Conservation (phyloP, 1,140 invertebrate genomes). For the Nymphalis io region DNA sequence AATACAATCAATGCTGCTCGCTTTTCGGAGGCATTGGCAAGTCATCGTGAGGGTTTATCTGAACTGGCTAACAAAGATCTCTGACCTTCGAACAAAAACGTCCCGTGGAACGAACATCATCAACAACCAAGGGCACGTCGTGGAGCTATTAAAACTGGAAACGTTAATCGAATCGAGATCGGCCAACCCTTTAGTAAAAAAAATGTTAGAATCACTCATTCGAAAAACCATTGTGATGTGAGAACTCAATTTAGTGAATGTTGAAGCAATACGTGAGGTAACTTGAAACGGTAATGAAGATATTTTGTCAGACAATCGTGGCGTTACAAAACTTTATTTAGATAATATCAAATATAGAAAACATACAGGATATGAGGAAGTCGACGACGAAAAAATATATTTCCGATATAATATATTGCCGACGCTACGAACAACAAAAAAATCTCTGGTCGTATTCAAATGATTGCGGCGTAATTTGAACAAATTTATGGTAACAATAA, state of each 20-base stretch:
- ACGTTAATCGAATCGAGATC: constrained; percentile 77
- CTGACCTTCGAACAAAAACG: constrained; percentile 49
- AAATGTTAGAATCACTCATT: constrained; percentile 71
- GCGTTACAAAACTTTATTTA: background rate
- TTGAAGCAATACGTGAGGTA: constrained; percentile 62
- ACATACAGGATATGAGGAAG: background rate
- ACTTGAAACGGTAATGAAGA: constrained; percentile 68
- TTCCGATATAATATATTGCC: background rate
- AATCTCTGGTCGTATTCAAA: background rate
- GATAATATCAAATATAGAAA: background rate
- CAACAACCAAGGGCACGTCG: constrained; percentile 33
- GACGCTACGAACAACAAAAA: constrained; percentile 1
- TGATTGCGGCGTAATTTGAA: background rate
- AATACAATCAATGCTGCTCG: constrained; percentile 78
- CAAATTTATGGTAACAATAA: constrained; percentile 7
- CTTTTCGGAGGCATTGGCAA: constrained; percentile 71
- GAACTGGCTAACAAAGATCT: constrained; percentile 54
- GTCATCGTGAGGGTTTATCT: constrained; percentile 67
- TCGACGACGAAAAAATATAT: background rate
- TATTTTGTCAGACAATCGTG: constrained; percentile 46
- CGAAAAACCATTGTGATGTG: constrained; percentile 71
- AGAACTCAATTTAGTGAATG: constrained; percentile 77
- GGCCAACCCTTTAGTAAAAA: constrained; percentile 79
- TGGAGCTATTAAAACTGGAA: constrained; percentile 52
- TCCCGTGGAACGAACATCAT: constrained; percentile 40